A percentile compares a stretch with the other conserved stretches of the same genome.
These are phyloP conservation scores for Troides helena DNA, from an alignment of 2,888 invertebrate species.

Conservation along the genomic window DNA sequence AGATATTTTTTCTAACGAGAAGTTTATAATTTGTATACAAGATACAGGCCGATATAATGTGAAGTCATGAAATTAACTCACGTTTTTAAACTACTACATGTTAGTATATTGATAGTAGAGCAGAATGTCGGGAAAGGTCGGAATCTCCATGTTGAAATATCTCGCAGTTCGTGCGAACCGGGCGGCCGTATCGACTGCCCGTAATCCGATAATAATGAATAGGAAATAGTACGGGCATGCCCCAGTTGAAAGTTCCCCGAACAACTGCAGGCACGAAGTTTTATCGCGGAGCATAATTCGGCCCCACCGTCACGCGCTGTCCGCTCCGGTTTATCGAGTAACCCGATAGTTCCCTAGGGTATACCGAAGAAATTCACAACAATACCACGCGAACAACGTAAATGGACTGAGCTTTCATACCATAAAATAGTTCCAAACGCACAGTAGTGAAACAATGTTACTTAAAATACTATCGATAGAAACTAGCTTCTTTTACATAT, in stretches of 20 bases:
- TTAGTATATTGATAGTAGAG: conserved; percentile 8
- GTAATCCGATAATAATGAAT: conserved; percentile 72
- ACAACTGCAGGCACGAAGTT: conserved; percentile 60
- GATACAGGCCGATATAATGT: not conserved
- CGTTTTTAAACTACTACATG: conserved; percentile 37
- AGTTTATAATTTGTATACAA: not conserved
- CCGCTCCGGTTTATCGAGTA: conserved; percentile 56
- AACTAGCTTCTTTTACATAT: too few relatives aligned
- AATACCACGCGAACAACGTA: conserved; percentile 35
- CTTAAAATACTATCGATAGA: not conserved
- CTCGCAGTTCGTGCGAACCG: conserved; percentile 63
- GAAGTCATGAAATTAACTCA: conserved; percentile 25
- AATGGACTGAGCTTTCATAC: conserved; percentile 22
- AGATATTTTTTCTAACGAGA: not conserved
- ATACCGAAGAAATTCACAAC: conserved; percentile 48
- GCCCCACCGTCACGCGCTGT: conserved; percentile 61
- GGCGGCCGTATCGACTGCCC: conserved; percentile 53
- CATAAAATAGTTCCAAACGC: conserved; percentile 1
- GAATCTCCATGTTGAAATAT: conserved; percentile 46
- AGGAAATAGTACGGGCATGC: conserved; percentile 63
- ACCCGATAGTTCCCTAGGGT: conserved; percentile 53
- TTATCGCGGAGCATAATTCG: conserved; percentile 67
- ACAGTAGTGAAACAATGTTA: not conserved
- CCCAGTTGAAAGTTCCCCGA: conserved; percentile 54
- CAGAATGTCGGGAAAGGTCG: conserved; percentile 15